A percentile compares a stretch with the other conserved stretches of the same genome.
Evolutionary conservation across 2,797 vertebrate species (phyloP).

Genomic region (Synaphobranchus kaupii): DNA sequence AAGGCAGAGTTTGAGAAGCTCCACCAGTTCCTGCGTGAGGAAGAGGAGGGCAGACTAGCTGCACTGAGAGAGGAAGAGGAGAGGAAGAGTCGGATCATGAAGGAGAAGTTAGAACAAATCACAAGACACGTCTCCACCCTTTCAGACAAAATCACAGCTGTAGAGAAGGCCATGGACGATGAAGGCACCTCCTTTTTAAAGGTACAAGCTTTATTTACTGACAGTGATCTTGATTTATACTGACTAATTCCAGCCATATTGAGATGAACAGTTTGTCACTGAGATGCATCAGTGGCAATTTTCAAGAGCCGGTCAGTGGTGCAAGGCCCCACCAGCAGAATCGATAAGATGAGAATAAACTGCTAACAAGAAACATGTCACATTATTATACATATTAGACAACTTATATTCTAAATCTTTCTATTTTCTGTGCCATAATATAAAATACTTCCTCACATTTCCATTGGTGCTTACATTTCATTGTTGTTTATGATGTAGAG

Average conservation of each 20-base stretch:
- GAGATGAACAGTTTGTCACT: too few species aligned
- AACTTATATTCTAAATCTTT: too few species aligned
- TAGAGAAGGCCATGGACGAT: constrained; percentile 12
- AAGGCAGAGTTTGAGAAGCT: constrained; percentile 18
- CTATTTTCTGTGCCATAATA: too few species aligned
- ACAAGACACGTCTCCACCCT: constrained; percentile 19
- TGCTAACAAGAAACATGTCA: too few species aligned
- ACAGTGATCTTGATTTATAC: not conserved
- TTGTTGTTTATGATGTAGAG: too few species aligned
- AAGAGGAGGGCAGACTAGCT: constrained; percentile 36
- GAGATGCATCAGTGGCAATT: too few species aligned
- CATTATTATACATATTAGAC: too few species aligned
- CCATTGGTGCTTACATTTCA: too few species aligned
- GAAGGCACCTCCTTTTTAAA: constrained; percentile 27
- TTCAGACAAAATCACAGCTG: constrained; percentile 32
- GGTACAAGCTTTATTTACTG: constrained; percentile 18
- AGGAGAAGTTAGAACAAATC: constrained; percentile 35
- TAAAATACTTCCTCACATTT: too few species aligned
- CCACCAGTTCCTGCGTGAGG: constrained; percentile 38
- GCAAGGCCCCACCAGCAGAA: too few species aligned
- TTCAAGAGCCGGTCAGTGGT: too few species aligned
- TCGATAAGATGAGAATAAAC: too few species aligned
- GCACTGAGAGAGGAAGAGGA: constrained; percentile 36
- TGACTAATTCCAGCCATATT: not conserved
- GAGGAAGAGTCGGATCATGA: constrained; percentile 35